Conservation (phyloP, 2,113 vertebrate genomes). For the Isichthys henryi region DNA sequence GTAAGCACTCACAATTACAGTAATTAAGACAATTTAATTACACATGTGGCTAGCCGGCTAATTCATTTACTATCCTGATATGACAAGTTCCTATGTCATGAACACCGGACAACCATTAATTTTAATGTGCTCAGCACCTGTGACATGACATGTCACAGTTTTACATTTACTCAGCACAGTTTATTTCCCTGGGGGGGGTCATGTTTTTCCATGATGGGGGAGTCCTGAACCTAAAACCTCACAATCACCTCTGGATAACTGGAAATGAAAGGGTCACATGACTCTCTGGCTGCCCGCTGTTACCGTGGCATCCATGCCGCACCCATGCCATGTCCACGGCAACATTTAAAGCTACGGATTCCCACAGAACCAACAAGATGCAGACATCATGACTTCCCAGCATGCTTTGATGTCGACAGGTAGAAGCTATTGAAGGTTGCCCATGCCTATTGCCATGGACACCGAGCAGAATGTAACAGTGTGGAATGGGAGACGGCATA, state of each 20-base stretch:
- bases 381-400: neutral
- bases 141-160: neutral
- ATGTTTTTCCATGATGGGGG: neutral
- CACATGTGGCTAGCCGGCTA: neutral
- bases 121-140: neutral
- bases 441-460: neutral
- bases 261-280: neutral
- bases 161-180: neutral
- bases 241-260: neutral
- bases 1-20: neutral
- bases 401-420: neutral
- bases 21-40: neutral
- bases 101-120: neutral
- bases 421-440: neutral
- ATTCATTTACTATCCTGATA: neutral
- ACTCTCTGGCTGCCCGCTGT: neutral
- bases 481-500: neutral
- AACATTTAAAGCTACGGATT: neutral
- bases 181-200: neutral
- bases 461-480: neutral
- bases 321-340: neutral
- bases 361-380: neutral
- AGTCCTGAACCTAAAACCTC: neutral
- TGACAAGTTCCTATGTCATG: neutral
- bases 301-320: neutral